A percentile compares a stretch with the other conserved stretches of the same genome.
Conservation (phyloP, 2,888 invertebrate genomes). For the Coenonympha arcania region DNA sequence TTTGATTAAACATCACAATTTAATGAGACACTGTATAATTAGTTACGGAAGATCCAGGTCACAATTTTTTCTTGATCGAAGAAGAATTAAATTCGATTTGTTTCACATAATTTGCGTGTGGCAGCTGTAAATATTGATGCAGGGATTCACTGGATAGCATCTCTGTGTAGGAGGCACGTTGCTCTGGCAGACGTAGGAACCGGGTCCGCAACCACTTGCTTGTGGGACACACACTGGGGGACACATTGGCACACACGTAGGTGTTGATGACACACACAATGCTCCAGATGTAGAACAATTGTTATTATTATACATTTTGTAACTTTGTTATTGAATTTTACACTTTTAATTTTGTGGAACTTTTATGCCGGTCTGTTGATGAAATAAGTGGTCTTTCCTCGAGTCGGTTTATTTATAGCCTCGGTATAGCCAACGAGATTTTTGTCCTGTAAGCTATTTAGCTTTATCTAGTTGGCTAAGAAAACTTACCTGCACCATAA, state of each 20-base stretch:
- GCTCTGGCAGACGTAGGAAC: conserved; percentile 37
- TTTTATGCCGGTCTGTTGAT: not conserved
- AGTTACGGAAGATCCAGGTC: too few relatives aligned
- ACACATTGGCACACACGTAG: conserved; percentile 17
- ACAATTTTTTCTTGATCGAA: too few relatives aligned
- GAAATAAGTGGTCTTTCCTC: conserved; percentile 19
- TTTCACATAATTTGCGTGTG: conserved; percentile 61
- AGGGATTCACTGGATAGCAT: conserved; percentile 49
- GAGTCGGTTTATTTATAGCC: conserved; percentile 23
- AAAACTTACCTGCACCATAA: too few relatives aligned
- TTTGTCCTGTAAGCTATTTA: not conserved
- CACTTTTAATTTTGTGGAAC: conserved; percentile 13
- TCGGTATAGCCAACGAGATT: conserved; percentile 20
- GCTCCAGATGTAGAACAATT: conserved; percentile 19
- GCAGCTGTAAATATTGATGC: conserved; percentile 67
- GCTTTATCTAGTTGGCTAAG: conserved; percentile 19
- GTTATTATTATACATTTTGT: conserved; percentile 25
- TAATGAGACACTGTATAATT: not conserved
- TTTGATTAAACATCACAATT: not conserved
- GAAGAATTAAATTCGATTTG: not conserved
- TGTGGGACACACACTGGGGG: conserved; percentile 28
- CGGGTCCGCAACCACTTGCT: conserved; percentile 20
- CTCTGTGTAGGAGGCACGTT: conserved; percentile 38
- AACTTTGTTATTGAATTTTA: conserved; percentile 1
- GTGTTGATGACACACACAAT: conserved; percentile 16